Conservation (phyloP, 2,888 invertebrate species). For the Cheilosia scutellata region DNA sequence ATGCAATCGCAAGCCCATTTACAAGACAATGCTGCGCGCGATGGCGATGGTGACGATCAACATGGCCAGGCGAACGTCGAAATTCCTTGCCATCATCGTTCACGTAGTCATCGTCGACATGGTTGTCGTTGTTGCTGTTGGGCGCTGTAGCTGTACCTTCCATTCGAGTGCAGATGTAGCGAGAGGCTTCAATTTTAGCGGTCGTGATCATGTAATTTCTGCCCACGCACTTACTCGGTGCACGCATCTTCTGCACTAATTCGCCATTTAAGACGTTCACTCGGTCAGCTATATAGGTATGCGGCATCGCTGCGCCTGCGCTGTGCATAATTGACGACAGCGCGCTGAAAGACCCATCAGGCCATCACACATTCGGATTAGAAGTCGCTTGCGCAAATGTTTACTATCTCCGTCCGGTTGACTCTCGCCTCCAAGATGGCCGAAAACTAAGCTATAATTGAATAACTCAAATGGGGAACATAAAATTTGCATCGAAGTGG, state of each 20-base stretch:
- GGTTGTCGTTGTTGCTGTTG: slow-evolving; percentile 41
- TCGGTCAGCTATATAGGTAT: slow-evolving; percentile 51
- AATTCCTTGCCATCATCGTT: slow-evolving; percentile 64
- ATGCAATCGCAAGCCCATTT: slow-evolving; percentile 71
- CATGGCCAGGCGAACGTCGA: slow-evolving; percentile 60
- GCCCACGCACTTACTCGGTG: slow-evolving; percentile 81
- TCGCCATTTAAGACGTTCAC: slow-evolving; percentile 74
- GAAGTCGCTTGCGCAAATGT: slow-evolving; percentile 63
- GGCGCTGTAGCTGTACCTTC: slow-evolving; percentile 49
- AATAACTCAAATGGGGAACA: slow-evolving; percentile 75
- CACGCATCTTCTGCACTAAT: slow-evolving; percentile 76
- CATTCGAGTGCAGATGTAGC: slow-evolving; percentile 46
- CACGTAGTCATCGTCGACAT: slow-evolving; percentile 66
- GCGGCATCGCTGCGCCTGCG: background rate
- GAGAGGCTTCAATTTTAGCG: slow-evolving; percentile 80
- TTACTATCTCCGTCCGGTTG: slow-evolving; percentile 36
- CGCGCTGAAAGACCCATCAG: slow-evolving; percentile 49
- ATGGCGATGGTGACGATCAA: slow-evolving; percentile 70
- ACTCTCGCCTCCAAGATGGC: slow-evolving; percentile 56
- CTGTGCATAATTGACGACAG: slow-evolving; percentile 63
- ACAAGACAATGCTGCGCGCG: slow-evolving; percentile 61
- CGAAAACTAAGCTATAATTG: slow-evolving; percentile 73
- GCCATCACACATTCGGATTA: slow-evolving; percentile 68
- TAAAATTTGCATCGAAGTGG: slow-evolving; percentile 74
- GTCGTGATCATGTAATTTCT: slow-evolving; percentile 84